Evolutionary conservation across 2,797 vertebrate genomes (phyloP), one percentile per base, ranked within the genome.

Genomic region (Telmatherina bonti): DNA sequence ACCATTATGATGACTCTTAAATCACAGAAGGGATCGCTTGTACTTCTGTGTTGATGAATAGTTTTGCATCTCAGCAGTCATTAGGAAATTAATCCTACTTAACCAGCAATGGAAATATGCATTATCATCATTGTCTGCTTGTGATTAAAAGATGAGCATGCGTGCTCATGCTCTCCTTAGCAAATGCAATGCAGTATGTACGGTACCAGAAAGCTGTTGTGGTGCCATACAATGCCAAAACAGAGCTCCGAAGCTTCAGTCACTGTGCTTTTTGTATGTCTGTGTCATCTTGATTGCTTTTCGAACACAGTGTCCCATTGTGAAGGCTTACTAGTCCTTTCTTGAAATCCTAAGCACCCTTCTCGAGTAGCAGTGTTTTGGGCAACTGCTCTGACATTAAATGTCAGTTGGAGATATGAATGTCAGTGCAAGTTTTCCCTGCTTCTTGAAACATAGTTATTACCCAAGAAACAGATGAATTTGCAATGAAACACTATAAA

Each of bases 341-440:
- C 78, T 86, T 83, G 70, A 88, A 88, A 87, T 78, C 88, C 85
- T 57, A 66, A 87, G 87, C 70, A 83, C 83, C 75, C 74, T 78
- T 72, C 82, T 84, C 70, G 65, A 81, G 81, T 4, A 83, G 78
- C 75, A 36, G 62, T 76, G 72, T 75, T 83, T 83, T 79, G 51
- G 77, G 81, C 35, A 62, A 43, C 74, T 74, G 81, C 67, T 77
- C 85, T 84, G 85, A 84, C 82, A 88, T 83, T 84, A 77, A 74
- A 64, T n/a, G 33, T 47, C 65, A 62, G 58, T 36, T 64, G 31
- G 31, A 82, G 62, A 82, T 38, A 59, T 69, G 41, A 63, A 62
- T 36, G 60, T 57, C 66, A 74, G 69, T 0, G 4, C 20, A 69
- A 55, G 74, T 30, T 67, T 78, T 52, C 41, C 36, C 63, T 33